Conservation (phyloP, 64 coral and sea anemone genomes). For the Hydrozoanthus tunicans region DNA sequence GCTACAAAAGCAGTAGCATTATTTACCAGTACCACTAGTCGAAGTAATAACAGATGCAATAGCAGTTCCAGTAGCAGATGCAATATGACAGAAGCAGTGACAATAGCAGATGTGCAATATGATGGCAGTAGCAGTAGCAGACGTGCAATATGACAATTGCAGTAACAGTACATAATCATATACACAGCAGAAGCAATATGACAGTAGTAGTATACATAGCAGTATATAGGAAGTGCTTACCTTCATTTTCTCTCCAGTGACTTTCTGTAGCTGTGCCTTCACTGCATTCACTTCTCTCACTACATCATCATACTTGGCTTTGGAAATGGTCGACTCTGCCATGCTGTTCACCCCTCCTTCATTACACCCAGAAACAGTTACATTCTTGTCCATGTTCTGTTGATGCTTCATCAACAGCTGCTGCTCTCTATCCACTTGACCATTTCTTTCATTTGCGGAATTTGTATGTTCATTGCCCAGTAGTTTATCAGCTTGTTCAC, state of each 20-base stretch:
- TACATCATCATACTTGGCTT: conserved; percentile 39
- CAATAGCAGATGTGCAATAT: not conserved
- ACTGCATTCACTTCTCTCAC: conserved; percentile 51
- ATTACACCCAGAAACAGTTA: conserved; percentile 6
- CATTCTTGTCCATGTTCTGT: conserved; percentile 25
- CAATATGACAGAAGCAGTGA: not conserved
- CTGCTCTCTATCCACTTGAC: not conserved
- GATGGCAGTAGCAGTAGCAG: not conserved
- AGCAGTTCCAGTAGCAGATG: not conserved
- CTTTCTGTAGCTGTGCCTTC: conserved; percentile 52
- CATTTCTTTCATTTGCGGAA: not conserved
- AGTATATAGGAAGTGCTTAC: conserved; percentile 28
- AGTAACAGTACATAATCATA: not conserved
- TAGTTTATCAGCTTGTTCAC: not conserved
- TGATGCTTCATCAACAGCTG: conserved; percentile 29
- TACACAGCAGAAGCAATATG: not conserved
- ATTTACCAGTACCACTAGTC: not conserved
- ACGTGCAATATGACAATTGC: not conserved
- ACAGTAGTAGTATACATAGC: not conserved
- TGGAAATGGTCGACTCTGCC: conserved; percentile 46
- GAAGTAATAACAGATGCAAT: not conserved
- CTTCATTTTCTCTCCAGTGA: conserved; percentile 66
- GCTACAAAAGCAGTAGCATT: not conserved
- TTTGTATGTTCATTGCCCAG: not conserved
- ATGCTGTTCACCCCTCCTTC: not conserved